Evolutionary conservation across 2,113 vertebrate species (phyloP).

Genomic region (Crocuta crocuta): DNA sequence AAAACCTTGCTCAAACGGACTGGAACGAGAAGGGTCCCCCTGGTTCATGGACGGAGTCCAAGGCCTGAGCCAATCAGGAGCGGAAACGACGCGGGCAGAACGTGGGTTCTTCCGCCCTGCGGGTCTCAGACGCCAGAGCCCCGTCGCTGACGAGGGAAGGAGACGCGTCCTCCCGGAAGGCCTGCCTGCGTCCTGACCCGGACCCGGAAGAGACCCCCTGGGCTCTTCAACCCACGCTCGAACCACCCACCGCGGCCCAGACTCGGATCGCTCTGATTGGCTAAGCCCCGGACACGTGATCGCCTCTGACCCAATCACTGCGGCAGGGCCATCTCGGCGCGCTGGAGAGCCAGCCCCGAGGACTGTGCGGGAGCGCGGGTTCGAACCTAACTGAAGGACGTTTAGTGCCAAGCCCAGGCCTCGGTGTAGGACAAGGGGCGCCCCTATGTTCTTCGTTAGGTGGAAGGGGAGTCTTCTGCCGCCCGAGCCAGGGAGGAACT

Average conservation of each 20-base stretch:
- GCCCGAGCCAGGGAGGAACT: neutral
- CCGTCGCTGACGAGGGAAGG: neutral
- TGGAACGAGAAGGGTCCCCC: neutral
- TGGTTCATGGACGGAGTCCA: too few species aligned
- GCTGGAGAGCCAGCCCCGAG: neutral
- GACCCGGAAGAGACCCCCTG: neutral
- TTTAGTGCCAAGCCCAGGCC: fast-evolving
- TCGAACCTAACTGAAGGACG: neutral
- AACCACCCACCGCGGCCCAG: neutral
- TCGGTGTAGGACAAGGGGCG: neutral
- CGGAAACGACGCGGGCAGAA: neutral
- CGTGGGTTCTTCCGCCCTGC: neutral
- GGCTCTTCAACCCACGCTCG: neutral
- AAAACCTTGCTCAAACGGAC: neutral
- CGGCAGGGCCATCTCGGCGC: neutral
- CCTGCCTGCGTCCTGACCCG: neutral
- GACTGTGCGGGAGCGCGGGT: fast-evolving
- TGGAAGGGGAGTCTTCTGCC: neutral
- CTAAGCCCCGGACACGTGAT: neutral
- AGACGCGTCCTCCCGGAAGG: neutral
- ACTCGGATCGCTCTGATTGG: neutral
- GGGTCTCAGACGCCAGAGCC: neutral
- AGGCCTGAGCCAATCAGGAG: neutral
- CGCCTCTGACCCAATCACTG: neutral
- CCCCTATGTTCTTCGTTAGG: neutral